Evolutionary conservation across 2,113 vertebrate species (phyloP).

Genomic region (Nipponia nippon): DNA sequence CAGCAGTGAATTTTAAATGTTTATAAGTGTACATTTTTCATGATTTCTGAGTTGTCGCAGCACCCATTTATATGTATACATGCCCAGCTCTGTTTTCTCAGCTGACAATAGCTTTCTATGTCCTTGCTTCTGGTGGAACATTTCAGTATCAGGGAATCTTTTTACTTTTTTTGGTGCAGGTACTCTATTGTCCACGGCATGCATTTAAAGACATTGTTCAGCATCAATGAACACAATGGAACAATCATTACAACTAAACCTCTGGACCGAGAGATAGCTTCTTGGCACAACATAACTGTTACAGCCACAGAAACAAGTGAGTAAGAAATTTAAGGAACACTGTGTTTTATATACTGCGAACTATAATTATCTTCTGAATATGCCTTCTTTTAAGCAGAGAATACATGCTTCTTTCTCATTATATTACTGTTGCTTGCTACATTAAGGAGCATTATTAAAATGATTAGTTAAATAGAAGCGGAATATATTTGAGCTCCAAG

Average conservation of each 20-base stretch:
- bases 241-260: slow-evolving; percentile 75
- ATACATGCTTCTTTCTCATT: not conserved
- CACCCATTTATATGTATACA: not conserved
- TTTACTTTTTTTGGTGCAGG: slow-evolving; percentile 65
- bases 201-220: slow-evolving; percentile 73
- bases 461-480: not conserved
- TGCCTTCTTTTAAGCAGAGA: not conserved
- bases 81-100: slow-evolving; percentile 1
- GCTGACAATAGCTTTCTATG: not conserved
- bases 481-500: slow-evolving; percentile 20
- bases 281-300: slow-evolving; percentile 90
- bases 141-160: not conserved
- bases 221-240: slow-evolving; percentile 84
- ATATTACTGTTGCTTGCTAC: not conserved
- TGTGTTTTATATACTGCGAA: not conserved
- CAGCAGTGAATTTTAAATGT: slow-evolving; percentile 36
- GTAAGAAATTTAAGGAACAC: slow-evolving; percentile 3
- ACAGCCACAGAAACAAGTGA: slow-evolving; percentile 88
- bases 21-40: slow-evolving; percentile 28
- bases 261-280: slow-evolving; percentile 84
- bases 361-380: slow-evolving; percentile 17
- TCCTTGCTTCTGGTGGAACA: not conserved
- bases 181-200: slow-evolving; percentile 79
- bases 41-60: not conserved
- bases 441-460: slow-evolving; percentile 39